Conservation (phyloP, 2,888 invertebrate genomes). For the Drosophila mimica region DNA sequence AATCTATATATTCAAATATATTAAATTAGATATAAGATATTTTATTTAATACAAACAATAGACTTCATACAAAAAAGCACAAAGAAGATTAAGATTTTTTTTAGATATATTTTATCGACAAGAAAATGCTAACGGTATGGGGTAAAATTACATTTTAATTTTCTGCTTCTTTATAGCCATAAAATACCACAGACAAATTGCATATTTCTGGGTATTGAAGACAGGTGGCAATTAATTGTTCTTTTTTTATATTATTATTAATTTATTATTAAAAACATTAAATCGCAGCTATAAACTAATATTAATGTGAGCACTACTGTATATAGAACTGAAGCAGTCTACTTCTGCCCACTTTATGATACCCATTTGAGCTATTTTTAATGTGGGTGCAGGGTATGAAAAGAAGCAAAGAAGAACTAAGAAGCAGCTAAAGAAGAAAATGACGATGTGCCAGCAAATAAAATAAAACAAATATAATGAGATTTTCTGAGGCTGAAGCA, state of each 20-base stretch:
- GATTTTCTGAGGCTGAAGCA: constrained; percentile 75
- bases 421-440: constrained; percentile 47
- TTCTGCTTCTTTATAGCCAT: background rate
- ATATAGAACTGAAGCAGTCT: background rate
- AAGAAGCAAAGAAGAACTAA: constrained; percentile 34
- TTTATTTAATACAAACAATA: no score
- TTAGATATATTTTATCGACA: no score
- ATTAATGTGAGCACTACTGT: background rate
- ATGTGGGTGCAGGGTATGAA: constrained; percentile 19
- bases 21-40: background rate
- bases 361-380: background rate
- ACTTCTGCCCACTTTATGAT: background rate
- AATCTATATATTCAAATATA: background rate
- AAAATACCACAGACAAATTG: background rate
- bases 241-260: background rate
- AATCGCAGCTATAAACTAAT: background rate
- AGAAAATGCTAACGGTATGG: no score
- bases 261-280: background rate
- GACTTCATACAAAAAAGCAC: no score
- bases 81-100: no score
- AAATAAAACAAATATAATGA: constrained; percentile 83
- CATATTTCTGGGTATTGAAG: background rate
- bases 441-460: constrained; percentile 69
- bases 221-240: background rate
- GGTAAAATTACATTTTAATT: no score